A percentile compares a stretch with the other conserved stretches of the same genome.
Evolutionary conservation across 2,113 vertebrate species (phyloP).

Genomic region (Nanorana parkeri): DNA sequence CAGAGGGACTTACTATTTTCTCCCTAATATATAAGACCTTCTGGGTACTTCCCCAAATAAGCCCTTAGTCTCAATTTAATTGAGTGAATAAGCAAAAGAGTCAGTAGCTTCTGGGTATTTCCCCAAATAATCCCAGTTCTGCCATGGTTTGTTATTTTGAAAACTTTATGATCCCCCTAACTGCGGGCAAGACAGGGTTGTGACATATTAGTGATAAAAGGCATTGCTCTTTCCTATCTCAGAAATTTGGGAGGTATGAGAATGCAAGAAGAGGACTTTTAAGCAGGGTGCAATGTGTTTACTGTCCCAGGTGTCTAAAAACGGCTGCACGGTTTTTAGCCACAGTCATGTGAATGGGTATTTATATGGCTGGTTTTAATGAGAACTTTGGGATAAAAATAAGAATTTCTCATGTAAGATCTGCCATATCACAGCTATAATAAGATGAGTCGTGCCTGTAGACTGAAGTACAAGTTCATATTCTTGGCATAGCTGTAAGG

Average conservation of each 20-base stretch:
- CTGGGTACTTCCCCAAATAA: too few species aligned
- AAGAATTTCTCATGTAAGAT: constrained; percentile 58
- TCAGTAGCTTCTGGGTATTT: too few species aligned
- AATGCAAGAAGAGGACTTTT: constrained; percentile 14
- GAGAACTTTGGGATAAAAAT: constrained; percentile 60
- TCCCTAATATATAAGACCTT: too few species aligned
- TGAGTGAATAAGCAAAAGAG: too few species aligned
- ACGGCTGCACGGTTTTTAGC: constrained; percentile 19
- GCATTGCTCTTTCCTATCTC: too few species aligned
- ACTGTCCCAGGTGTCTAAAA: constrained; percentile 12
- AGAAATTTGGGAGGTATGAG: neutral
- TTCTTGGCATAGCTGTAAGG: constrained; percentile 64
- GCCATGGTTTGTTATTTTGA: too few species aligned
- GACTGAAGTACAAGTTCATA: constrained; percentile 60
- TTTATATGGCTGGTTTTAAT: constrained; percentile 43
- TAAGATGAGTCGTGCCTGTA: constrained; percentile 58
- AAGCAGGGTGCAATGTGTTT: constrained; percentile 34
- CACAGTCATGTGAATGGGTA: constrained; percentile 50
- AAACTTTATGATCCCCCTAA: too few species aligned
- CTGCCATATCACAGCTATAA: constrained; percentile 63
- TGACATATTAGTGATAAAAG: too few species aligned
- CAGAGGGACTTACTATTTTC: too few species aligned
- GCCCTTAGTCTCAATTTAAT: too few species aligned
- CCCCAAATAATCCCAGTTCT: too few species aligned
- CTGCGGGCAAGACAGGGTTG: too few species aligned